Base-by-base conservation (phyloP, 2,113 vertebrate genomes). In the Paracanthobrama guichenoti region DNA sequence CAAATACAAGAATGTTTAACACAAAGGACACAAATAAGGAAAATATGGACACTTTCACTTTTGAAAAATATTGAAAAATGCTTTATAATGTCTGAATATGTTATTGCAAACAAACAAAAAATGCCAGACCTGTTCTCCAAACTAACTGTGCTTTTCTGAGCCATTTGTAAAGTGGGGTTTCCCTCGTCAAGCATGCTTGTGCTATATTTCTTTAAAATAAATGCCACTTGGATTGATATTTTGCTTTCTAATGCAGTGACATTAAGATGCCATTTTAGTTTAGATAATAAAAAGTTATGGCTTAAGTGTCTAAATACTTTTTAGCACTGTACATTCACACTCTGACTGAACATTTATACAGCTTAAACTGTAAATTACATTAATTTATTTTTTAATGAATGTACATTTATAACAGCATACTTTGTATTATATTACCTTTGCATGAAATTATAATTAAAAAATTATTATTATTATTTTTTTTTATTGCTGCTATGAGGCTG, bases 1-100 rank as follows among this genome's bases (percentile, higher is more conserved):
- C 14, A 59, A 11, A 75, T 79, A 81, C 53, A 87, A 66, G 77
- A 39, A 71, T 26, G 39, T 11, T 60, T 39, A 75, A 13, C 60
- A 22, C 26, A 44, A 59, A n/a, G 57, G 0, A 67, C 31, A 69
- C 66, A 69, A 11, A 67, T 39, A n/a, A n/a, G 18, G 4, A 69
- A 20, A 11, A 69, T 22, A 69, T 35, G 9, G 18, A 22, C 35
- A 42, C 35, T 22, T 69, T 69, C 20, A 35, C 18, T 7, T 39
- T 3, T 39, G 9, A 35, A 39, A 20, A 20, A 16, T 28, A 4
- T 0, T 31, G 4, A 18, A 18, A 60, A 60, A 44, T 44, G 9
- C 44, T 44, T 11, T 11, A 44, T 44, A 55, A 22, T 57, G 53
- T 20, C 7, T 57, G 53, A 22, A 39, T 39, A 57, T 57, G 20